Conservation (phyloP, 2,888 invertebrate genomes). For the Diabrotica balteata region DNA sequence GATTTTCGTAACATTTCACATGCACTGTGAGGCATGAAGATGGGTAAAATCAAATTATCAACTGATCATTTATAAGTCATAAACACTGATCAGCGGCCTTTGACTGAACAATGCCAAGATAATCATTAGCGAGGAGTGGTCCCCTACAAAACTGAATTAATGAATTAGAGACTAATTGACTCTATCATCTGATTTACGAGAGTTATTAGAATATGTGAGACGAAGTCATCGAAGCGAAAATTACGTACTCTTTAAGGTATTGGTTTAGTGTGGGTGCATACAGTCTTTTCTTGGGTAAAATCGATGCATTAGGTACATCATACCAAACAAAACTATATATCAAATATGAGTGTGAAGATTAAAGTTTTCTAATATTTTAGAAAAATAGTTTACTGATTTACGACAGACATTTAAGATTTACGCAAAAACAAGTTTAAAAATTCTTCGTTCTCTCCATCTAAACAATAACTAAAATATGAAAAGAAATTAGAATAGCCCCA, state of each 20-base stretch:
- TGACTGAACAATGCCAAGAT: conserved; percentile 16
- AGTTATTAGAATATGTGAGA: conserved; percentile 35
- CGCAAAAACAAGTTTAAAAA: too few relatives aligned
- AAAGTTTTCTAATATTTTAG: too few relatives aligned
- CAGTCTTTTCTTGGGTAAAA: too few relatives aligned
- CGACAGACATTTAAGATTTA: too few relatives aligned
- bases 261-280: too few relatives aligned
- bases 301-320: too few relatives aligned
- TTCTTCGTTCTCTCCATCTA: too few relatives aligned
- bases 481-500: too few relatives aligned
- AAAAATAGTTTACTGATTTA: too few relatives aligned
- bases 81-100: conserved; percentile 16
- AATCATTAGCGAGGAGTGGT: conserved; percentile 35
- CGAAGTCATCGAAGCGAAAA: conserved; percentile 21
- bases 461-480: too few relatives aligned
- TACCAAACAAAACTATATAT: too few relatives aligned
- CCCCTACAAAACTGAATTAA: conserved; percentile 37
- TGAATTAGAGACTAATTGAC: conserved; percentile 44
- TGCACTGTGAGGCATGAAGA: conserved; percentile 1
- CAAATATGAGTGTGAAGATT: too few relatives aligned
- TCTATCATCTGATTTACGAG: conserved; percentile 36
- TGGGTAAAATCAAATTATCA: conserved; percentile 13
- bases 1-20: not conserved
- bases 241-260: not conserved
- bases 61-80: conserved; percentile 13